A percentile compares a stretch with the other conserved stretches of the same genome.
Conservation (phyloP, 2,113 vertebrate genomes). For the Leiothrix lutea region DNA sequence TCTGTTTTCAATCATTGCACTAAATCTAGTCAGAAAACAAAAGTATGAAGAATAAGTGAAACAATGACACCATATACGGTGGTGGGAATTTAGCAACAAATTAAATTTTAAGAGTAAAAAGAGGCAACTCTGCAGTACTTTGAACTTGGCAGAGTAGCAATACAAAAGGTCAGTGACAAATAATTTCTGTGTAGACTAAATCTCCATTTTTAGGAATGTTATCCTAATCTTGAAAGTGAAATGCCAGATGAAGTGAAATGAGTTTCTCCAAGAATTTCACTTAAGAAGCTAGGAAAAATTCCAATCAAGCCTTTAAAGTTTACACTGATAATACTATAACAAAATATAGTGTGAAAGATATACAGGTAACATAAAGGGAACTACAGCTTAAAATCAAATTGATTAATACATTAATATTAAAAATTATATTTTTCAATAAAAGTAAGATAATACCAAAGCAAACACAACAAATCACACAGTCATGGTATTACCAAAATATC, state of each 20-base stretch:
- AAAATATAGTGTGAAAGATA: background rate
- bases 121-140: background rate
- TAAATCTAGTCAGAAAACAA: conserved; percentile 19
- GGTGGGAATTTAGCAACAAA: background rate
- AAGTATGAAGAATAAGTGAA: conserved; percentile 20
- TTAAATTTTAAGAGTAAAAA: background rate
- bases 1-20: conserved; percentile 31
- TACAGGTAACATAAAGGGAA: background rate
- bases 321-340: background rate
- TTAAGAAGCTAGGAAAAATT: background rate
- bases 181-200: conserved; percentile 8
- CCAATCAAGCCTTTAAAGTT: background rate
- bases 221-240: conserved; percentile 6
- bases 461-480: background rate
- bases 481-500: background rate
- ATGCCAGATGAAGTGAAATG: background rate
- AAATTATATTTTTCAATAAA: background rate
- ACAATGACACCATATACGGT: background rate
- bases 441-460: background rate
- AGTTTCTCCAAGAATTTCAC: background rate
- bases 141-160: background rate
- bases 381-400: background rate
- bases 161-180: conserved; percentile 7
- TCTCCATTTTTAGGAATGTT: conserved; percentile 44
- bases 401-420: background rate